These are phyloP conservation scores for Ophion slaviceki DNA, from an alignment of 2,888 invertebrate species.

Conservation along the genomic window DNA sequence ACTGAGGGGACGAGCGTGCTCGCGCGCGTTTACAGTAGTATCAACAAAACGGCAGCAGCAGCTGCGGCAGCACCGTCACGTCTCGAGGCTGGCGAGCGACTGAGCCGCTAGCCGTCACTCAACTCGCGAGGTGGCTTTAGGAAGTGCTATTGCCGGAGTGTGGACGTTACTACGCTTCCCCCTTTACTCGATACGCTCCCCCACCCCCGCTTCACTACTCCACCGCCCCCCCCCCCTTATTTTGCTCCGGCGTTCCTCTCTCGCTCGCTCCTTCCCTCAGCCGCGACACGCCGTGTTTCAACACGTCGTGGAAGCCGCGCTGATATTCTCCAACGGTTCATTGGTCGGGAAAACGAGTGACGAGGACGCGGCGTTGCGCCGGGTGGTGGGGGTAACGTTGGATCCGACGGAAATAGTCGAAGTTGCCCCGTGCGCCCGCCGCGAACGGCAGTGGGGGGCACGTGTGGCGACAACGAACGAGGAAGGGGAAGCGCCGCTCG, in stretches of 20 bases:
- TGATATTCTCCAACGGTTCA: constrained; percentile 67
- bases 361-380: constrained; percentile 61
- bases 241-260: constrained; percentile 42
- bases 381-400: constrained; percentile 63
- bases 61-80: constrained; percentile 68
- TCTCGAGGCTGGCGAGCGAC: constrained; percentile 79
- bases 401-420: constrained; percentile 78
- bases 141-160: constrained; percentile 70
- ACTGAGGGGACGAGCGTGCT: constrained; percentile 61
- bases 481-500: constrained; percentile 40
- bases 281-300: constrained; percentile 42
- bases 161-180: constrained; percentile 57
- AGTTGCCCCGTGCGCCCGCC: constrained; percentile 61
- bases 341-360: constrained; percentile 69
- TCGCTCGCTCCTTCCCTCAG: constrained; percentile 26
- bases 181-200: constrained; percentile 57
- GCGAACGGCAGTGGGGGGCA: constrained; percentile 56
- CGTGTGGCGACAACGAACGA: constrained; percentile 51
- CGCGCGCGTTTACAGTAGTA: neutral
- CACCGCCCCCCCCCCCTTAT: constrained; percentile 10
- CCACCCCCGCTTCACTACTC: constrained; percentile 32
- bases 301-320: constrained; percentile 50
- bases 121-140: constrained; percentile 70
- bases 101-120: constrained; percentile 75
- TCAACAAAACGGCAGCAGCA: constrained; percentile 7